These are phyloP conservation scores for Cottoperca gobio DNA, from an alignment of 2,797 vertebrate genomes.

Conservation along the genomic window DNA sequence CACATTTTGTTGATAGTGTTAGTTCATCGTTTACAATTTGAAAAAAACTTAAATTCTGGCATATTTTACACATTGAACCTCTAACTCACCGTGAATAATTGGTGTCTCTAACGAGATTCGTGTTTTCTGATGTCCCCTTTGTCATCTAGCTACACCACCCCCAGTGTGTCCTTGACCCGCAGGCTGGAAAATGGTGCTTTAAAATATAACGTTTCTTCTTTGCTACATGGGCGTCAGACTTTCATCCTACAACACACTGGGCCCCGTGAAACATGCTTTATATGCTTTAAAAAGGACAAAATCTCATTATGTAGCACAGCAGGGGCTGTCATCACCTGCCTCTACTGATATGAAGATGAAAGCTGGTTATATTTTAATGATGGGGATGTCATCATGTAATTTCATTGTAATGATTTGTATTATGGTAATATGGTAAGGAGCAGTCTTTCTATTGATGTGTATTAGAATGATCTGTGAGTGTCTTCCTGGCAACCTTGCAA, in stretches of 20 bases:
- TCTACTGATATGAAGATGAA: conserved; percentile 40
- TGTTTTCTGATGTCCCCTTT: neutral
- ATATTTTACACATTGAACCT: too few relatives aligned
- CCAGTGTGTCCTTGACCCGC: conserved; percentile 27
- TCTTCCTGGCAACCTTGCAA: neutral
- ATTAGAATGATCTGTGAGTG: neutral
- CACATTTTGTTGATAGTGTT: too few relatives aligned
- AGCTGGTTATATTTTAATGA: conserved; percentile 38
- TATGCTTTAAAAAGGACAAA: conserved; percentile 34
- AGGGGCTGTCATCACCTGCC: conserved; percentile 36
- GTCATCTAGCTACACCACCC: neutral
- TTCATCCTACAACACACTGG: conserved; percentile 20
- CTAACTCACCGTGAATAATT: conserved; percentile 2
- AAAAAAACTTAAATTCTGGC: too few relatives aligned
- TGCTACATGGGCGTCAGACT: neutral
- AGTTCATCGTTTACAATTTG: too few relatives aligned
- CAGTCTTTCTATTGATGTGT: neutral
- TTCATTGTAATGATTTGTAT: conserved; percentile 20
- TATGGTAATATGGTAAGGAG: neutral
- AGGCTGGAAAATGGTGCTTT: neutral
- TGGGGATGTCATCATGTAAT: conserved; percentile 27
- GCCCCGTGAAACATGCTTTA: conserved; percentile 16
- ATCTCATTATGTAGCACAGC: conserved; percentile 59
- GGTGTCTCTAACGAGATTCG: conserved; percentile 5
- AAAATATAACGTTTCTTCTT: conserved; percentile 1